These are phyloP conservation scores for Brachypterus glaber DNA, from an alignment of 2,888 invertebrate species.

Conservation along the genomic window DNA sequence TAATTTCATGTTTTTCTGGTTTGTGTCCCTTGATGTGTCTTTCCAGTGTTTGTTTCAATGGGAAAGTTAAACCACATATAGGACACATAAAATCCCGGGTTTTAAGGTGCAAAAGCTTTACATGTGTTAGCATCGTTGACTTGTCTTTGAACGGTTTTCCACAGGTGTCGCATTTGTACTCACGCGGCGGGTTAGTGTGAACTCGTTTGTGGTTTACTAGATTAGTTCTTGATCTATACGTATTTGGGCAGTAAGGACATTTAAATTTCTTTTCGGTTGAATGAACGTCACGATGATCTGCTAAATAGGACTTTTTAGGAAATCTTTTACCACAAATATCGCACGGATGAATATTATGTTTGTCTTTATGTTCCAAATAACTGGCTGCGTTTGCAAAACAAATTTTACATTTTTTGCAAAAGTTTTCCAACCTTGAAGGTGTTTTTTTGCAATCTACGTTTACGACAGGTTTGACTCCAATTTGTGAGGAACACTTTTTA, in stretches of 20 bases:
- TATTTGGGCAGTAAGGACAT: slow-evolving; percentile 28
- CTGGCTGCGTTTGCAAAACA: no score
- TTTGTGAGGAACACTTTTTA: no score
- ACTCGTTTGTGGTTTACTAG: slow-evolving; percentile 26
- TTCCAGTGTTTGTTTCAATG: slow-evolving; percentile 28
- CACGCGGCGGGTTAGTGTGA: slow-evolving; percentile 28
- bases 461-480: no score
- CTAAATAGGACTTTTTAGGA: slow-evolving; percentile 20
- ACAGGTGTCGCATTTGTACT: slow-evolving; percentile 28
- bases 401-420: no score
- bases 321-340: slow-evolving; percentile 23
- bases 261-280: slow-evolving; percentile 22
- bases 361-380: no score
- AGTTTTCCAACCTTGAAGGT: no score
- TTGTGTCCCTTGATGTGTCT: slow-evolving; percentile 28
- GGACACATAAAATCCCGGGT: slow-evolving; percentile 27
- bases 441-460: no score
- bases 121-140: slow-evolving; percentile 28
- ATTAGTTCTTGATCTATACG: slow-evolving; percentile 28
- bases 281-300: slow-evolving; percentile 24
- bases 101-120: slow-evolving; percentile 25
- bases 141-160: slow-evolving; percentile 29
- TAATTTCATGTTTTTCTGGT: no score
- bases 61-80: slow-evolving; percentile 27
- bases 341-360: no score